Evolutionary conservation across 1,140 invertebrate species (phyloP).

Genomic region (Drosophila arawakana): DNA sequence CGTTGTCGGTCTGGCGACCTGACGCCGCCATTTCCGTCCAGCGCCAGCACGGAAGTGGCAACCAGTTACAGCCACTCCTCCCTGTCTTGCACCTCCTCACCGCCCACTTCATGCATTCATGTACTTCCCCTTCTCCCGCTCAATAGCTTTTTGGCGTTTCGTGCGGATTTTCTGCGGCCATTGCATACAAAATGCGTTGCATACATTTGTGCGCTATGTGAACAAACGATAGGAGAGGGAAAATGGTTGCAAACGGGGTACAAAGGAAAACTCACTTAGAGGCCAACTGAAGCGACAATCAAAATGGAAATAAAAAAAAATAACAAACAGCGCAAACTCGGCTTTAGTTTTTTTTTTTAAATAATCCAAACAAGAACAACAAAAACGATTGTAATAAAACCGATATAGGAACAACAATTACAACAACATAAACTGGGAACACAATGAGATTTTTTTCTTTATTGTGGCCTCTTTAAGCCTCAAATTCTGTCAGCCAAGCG

Average conservation of each 20-base stretch:
- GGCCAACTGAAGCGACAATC: constrained; percentile 49
- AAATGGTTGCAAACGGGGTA: constrained; percentile 4
- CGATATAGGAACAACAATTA: constrained; percentile 13
- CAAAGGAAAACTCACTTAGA: constrained; percentile 43
- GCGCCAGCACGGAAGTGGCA: constrained; percentile 72
- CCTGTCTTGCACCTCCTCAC: neutral
- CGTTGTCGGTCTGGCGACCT: constrained; percentile 63
- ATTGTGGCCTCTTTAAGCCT: constrained; percentile 15
- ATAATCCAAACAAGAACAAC: constrained; percentile 12
- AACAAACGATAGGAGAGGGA: neutral
- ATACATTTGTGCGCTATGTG: constrained; percentile 74
- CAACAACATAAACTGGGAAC: neutral
- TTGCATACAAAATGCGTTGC: constrained; percentile 82
- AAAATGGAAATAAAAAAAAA: constrained; percentile 75
- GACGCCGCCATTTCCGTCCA: constrained; percentile 76
- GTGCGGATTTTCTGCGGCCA: constrained; percentile 74
- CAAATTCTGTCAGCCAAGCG: neutral
- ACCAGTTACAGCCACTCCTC: constrained; percentile 17
- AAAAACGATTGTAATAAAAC: constrained; percentile 8
- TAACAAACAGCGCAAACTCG: constrained; percentile 20
- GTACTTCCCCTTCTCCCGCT: neutral
- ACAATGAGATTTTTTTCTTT: constrained; percentile 19
- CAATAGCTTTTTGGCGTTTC: constrained; percentile 42
- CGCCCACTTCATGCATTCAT: neutral
- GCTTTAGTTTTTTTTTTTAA: constrained; percentile 27